Percentiles rank a stretch among this genome's conserved stretches.
Conservation (phyloP, 2,888 invertebrate genomes). For the Ceriagrion tenellum region DNA sequence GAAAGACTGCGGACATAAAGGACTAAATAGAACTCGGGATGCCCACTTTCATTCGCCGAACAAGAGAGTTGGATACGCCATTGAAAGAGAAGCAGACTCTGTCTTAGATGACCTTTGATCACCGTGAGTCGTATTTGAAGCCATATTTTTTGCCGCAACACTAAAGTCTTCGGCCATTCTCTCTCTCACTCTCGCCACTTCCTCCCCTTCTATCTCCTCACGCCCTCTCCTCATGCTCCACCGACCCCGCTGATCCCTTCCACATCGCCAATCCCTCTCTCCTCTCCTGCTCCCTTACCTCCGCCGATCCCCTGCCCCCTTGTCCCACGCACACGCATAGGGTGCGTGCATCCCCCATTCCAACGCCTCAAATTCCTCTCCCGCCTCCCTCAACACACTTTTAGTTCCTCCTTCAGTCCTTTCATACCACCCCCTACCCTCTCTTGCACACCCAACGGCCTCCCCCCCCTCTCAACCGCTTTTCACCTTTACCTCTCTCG, state of each 20-base stretch:
- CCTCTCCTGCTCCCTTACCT: not conserved
- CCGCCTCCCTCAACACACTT: not conserved
- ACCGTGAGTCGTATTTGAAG: too few relatives aligned
- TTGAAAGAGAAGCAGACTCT: too few relatives aligned
- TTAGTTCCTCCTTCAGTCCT: not conserved
- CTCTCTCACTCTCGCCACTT: not conserved
- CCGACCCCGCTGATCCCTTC: not conserved
- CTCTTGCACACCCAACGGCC: not conserved
- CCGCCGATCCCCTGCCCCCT: too few relatives aligned
- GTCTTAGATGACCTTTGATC: too few relatives aligned
- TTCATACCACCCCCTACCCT: not conserved
- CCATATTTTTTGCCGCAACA: too few relatives aligned
- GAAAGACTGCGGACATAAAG: too few relatives aligned
- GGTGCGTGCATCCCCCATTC: not conserved
- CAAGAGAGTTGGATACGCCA: too few relatives aligned
- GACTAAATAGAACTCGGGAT: too few relatives aligned
- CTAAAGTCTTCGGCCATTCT: too few relatives aligned
- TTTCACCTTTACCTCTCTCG: not conserved
- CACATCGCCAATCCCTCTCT: not conserved
- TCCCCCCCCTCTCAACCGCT: not conserved
- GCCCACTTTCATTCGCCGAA: too few relatives aligned
- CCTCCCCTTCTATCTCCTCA: not conserved
- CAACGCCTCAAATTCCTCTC: not conserved
- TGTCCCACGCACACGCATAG: too few relatives aligned
- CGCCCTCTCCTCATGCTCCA: slow-evolving; percentile 8